A percentile compares a stretch with the other conserved stretches of the same genome.
Evolutionary conservation across 2,888 invertebrate species (phyloP).

Genomic region (Cabera pusaria): DNA sequence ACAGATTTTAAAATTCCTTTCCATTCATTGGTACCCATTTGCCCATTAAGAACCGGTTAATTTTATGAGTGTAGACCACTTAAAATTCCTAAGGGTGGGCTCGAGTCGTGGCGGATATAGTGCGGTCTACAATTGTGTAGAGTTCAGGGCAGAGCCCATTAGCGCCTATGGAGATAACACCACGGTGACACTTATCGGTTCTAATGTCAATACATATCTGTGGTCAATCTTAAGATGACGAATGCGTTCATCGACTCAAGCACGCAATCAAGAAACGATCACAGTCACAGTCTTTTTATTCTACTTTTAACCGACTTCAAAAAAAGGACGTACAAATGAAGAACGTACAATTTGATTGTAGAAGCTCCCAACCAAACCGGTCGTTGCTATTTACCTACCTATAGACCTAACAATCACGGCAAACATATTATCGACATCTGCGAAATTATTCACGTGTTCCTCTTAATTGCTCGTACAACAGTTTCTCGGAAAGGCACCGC

Average conservation of each 20-base stretch:
- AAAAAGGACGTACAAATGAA: too few species aligned
- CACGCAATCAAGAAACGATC: slow-evolving; percentile 5
- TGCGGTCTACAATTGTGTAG: slow-evolving; percentile 55
- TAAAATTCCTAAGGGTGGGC: slow-evolving; percentile 57
- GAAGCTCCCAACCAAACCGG: too few species aligned
- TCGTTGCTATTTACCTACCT: too few species aligned
- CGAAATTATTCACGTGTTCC: slow-evolving; percentile 32
- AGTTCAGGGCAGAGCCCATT: slow-evolving; percentile 58
- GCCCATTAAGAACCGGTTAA: slow-evolving; percentile 61
- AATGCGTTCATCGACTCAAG: slow-evolving; percentile 34
- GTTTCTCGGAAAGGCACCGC: slow-evolving; percentile 43
- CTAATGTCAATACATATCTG: slow-evolving; percentile 46
- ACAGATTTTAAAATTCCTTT: slow-evolving; percentile 60
- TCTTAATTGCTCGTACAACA: slow-evolving; percentile 40
- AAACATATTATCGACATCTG: slow-evolving; percentile 26
- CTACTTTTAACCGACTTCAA: too few species aligned
- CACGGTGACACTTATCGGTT: slow-evolving; percentile 50
- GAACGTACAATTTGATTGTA: too few species aligned
- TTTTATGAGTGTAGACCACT: slow-evolving; percentile 61
- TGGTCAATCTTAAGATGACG: slow-evolving; percentile 48
- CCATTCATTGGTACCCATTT: slow-evolving; percentile 51
- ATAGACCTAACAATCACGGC: background rate
- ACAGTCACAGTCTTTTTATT: slow-evolving; percentile 3
- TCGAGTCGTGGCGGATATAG: slow-evolving; percentile 70
- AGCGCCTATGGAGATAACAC: slow-evolving; percentile 62